phyloP scores from a whole-genome alignment of 2,113 vertebrate species.

The Anser brachyrhynchus region DNA sequence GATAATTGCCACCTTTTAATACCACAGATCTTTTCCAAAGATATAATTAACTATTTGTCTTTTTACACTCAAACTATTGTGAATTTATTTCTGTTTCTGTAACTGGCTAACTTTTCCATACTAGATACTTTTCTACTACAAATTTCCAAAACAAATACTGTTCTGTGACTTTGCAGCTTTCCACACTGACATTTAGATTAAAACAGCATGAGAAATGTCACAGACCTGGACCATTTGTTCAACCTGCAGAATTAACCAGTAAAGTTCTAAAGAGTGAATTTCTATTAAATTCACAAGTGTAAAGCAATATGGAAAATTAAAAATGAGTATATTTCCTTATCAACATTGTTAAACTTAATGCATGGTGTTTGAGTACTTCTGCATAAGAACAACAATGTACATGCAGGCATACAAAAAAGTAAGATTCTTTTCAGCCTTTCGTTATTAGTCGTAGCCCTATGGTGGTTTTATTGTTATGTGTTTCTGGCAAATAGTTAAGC shows the following conservation, averaged over 20 bases:
- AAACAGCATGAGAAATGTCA: background rate
- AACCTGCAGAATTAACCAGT: background rate
- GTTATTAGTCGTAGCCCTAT: accelerated
- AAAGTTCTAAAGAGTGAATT: background rate
- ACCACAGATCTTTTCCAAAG: background rate
- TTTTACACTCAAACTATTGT: background rate
- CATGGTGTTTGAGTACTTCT: background rate
- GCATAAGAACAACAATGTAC: background rate
- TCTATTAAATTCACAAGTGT: background rate
- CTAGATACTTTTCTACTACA: background rate
- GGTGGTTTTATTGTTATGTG: background rate
- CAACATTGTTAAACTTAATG: background rate
- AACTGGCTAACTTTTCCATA: background rate
- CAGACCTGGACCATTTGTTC: background rate
- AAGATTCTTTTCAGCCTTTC: background rate
- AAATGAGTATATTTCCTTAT: background rate
- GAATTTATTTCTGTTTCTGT: background rate
- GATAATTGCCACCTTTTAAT: slow-evolving; percentile 2
- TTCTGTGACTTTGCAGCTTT: background rate
- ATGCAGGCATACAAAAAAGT: background rate
- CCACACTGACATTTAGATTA: background rate
- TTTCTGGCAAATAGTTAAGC: background rate
- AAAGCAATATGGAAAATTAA: background rate
- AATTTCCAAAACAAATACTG: background rate
- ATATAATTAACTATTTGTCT: background rate